Evolutionary conservation across 2,797 vertebrate genomes (phyloP), one percentile per base, ranked within the genome.

Genomic region (Eulemur coronatus): DNA sequence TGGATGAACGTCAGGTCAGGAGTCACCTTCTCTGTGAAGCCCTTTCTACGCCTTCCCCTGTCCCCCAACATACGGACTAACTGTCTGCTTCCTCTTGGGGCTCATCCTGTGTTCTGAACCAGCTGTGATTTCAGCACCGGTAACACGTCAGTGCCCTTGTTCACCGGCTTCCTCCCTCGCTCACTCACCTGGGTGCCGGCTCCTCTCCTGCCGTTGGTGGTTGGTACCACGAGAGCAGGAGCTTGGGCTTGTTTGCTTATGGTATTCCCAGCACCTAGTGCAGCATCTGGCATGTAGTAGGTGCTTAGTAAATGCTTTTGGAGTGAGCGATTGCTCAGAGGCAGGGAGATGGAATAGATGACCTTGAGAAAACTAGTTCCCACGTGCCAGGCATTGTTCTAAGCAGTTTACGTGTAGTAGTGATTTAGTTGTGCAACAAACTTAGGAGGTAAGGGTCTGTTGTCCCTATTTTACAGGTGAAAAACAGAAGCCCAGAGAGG

Each of bases 141-240:
- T 3, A n/a, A 38, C 28, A 7, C 14, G 63, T n/a, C 2, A 33
- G 26, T 43, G 26, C 43, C 38, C 30, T 75, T 28, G n/a, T 61
- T 73, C 7, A 0, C 61, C 5, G 2, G 2, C n/a, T 57, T 52
- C 8, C n/a, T 75, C 10, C 7, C 50, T 24, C 10, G 4, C 41
- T 46, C 1, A 1, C 41, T 2, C 7, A 7, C 41, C 15, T 2
- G 4, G 50, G 5, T 46, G 22, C 14, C 1, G 0, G 24, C 41
- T 67, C 2, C 38, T 50, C 38, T 80, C 61, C 35, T 72, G 28
- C 24, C 9, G 0, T 43, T 13, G 7, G 0, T 4, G 57, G 18
- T 38, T 9, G 3, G 61, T 46, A 12, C 55, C 35, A n/a, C 17
- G 38, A 52, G 84, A n/a, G 30, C 1, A 6, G 14, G 35, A 46